phyloP scores from a whole-genome alignment of 1,140 invertebrate genomes.

The Papilio polyxenes region DNA sequence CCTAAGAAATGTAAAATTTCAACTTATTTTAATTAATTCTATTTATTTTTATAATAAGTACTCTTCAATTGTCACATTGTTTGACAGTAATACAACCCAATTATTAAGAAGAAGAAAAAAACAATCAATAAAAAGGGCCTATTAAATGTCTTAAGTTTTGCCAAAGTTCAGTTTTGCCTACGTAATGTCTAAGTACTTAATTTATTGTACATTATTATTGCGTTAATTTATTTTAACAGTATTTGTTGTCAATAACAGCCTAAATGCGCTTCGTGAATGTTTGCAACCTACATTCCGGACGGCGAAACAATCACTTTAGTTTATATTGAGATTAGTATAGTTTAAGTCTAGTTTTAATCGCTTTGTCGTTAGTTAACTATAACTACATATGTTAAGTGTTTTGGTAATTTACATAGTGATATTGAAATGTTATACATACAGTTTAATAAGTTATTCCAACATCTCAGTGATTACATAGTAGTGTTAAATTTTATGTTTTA shows the following conservation, averaged over 20 bases:
- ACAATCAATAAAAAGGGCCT: neutral
- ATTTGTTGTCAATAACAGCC: neutral
- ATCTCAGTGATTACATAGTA: neutral
- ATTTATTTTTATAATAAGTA: neutral
- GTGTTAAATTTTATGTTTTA: neutral
- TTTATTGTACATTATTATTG: neutral
- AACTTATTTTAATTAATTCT: neutral
- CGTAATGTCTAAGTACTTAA: conserved; percentile 25
- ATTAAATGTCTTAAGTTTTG: neutral
- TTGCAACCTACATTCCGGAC: neutral
- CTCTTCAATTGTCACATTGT: neutral
- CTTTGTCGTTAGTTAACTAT: neutral
- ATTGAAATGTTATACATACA: neutral
- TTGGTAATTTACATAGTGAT: neutral
- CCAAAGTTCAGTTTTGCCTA: conserved; percentile 24
- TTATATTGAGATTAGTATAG: neutral
- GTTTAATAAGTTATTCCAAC: neutral
- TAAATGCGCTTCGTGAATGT: neutral
- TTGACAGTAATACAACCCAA: neutral
- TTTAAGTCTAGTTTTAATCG: neutral
- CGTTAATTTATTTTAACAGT: neutral
- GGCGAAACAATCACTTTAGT: neutral
- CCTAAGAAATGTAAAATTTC: conserved; percentile 11
- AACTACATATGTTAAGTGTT: neutral
- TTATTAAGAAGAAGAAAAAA: neutral